These are phyloP conservation scores for Papilio machaon DNA, from an alignment of 1,140 invertebrate species.

Conservation along the genomic window DNA sequence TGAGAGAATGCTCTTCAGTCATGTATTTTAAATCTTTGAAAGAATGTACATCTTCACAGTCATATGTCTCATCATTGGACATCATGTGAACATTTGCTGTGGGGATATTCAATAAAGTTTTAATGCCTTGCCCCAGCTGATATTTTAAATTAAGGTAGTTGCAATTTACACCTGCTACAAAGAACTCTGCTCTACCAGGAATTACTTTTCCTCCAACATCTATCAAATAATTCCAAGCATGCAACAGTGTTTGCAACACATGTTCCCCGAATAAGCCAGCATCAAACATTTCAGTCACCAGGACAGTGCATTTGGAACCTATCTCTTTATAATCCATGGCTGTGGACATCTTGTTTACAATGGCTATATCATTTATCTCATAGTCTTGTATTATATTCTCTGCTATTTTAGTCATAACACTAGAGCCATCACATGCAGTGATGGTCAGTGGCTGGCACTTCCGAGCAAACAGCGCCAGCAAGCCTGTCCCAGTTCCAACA, in stretches of 20 bases:
- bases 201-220: conserved; percentile 80
- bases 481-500: conserved; percentile 89
- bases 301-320: conserved; percentile 83
- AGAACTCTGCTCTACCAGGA: conserved; percentile 85
- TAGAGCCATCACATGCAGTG: conserved; percentile 86
- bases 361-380: conserved; percentile 58
- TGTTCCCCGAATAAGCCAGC: conserved; percentile 89
- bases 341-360: conserved; percentile 68
- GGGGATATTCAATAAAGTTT: conserved; percentile 75
- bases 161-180: conserved; percentile 83
- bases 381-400: conserved; percentile 82
- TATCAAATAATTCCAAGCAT: conserved; percentile 86
- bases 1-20: conserved; percentile 82
- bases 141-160: conserved; percentile 75
- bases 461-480: conserved; percentile 86
- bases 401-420: conserved; percentile 84
- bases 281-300: conserved; percentile 91
- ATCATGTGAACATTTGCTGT: conserved; percentile 60
- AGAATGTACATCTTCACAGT: conserved; percentile 85
- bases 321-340: conserved; percentile 81
- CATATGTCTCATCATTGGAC: conserved; percentile 83
- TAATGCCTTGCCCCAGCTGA: conserved; percentile 54
- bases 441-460: conserved; percentile 82
- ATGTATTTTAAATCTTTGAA: conserved; percentile 83
- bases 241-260: conserved; percentile 85